phyloP scores from a whole-genome alignment of 2,797 vertebrate genomes.

The Onychomys leucogaster region DNA sequence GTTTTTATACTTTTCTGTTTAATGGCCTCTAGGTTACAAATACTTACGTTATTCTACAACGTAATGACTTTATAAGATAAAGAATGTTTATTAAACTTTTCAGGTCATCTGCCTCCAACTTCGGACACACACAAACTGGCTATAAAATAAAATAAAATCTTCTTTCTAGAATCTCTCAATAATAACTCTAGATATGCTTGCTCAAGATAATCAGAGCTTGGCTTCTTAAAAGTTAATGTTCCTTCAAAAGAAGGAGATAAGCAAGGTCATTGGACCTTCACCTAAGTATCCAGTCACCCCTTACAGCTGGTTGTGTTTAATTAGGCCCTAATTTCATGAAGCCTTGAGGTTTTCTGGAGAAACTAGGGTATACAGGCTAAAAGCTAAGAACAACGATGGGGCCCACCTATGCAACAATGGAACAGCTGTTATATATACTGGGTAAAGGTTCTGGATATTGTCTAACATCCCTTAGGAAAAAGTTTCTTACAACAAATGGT shows the following conservation, averaged over 20 bases:
- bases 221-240: background rate
- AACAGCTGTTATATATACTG: background rate
- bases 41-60: background rate
- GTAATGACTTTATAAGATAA: background rate
- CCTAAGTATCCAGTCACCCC: background rate
- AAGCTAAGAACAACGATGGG: background rate
- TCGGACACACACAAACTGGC: background rate
- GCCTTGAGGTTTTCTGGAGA: background rate
- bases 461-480: background rate
- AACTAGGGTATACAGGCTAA: background rate
- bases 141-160: background rate
- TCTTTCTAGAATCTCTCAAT: background rate
- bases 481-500: background rate
- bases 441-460: background rate
- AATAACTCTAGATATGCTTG: background rate
- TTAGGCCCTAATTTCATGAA: background rate
- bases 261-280: background rate
- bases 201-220: background rate
- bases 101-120: background rate
- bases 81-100: background rate
- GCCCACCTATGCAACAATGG: background rate
- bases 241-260: background rate
- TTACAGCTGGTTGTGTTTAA: background rate
- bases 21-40: background rate
- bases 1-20: background rate